Evolutionary conservation across 2,113 vertebrate genomes (phyloP).

Genomic region (Picathartes gymnocephalus): DNA sequence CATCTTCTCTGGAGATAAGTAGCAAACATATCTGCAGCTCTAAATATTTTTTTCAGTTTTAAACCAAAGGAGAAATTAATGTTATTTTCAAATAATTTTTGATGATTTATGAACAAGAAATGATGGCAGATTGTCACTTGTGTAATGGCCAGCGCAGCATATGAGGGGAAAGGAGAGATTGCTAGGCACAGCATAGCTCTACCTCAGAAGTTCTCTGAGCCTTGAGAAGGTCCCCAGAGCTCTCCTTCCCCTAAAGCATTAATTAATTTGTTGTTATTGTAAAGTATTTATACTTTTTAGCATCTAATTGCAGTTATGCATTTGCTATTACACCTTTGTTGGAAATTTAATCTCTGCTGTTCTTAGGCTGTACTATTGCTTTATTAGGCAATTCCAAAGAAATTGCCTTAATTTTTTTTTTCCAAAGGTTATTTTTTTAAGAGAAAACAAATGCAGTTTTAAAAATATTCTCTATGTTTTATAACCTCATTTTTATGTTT

Average conservation of each 20-base stretch:
- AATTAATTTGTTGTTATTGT: background rate
- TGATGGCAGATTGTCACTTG: background rate
- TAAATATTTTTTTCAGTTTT: background rate
- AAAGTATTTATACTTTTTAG: background rate
- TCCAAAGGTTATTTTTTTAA: background rate
- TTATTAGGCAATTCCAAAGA: background rate
- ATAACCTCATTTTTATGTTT: background rate
- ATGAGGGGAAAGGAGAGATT: background rate
- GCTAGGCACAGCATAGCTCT: background rate
- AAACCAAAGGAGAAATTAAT: background rate
- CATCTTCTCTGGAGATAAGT: background rate
- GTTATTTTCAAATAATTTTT: background rate
- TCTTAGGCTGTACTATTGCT: background rate
- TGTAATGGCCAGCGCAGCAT: background rate
- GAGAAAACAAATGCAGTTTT: background rate
- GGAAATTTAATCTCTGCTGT: background rate
- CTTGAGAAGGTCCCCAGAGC: rapidly evolving
- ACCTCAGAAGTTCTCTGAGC: background rate
- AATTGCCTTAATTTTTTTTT: background rate
- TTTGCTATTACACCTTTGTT: background rate
- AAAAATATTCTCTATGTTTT: background rate
- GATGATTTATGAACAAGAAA: background rate
- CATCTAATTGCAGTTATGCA: background rate
- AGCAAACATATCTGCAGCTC: background rate
- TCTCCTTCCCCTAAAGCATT: background rate